These are phyloP conservation scores for Sarcophilus harrisii DNA, from an alignment of 2,797 vertebrate species.

Conservation along the genomic window DNA sequence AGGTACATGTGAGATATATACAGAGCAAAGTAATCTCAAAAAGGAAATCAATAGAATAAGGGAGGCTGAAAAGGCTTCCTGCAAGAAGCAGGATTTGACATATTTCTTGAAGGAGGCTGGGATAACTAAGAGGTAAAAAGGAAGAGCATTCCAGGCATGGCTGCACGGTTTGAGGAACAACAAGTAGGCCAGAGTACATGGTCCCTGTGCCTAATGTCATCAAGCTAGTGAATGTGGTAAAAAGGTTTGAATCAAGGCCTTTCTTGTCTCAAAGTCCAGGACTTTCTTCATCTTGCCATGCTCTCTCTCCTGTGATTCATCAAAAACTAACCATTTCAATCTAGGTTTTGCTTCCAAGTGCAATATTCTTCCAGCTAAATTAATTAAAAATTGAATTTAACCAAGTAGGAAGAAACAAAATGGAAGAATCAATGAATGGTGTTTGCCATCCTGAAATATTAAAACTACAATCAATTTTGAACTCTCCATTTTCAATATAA, in stretches of 20 bases:
- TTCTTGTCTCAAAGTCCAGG: background rate
- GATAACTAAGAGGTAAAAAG: background rate
- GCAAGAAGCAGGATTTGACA: background rate
- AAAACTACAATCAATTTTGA: background rate
- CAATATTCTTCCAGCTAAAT: background rate
- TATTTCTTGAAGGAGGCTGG: background rate
- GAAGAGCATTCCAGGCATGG: background rate
- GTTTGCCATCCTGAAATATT: background rate
- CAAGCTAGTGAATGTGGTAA: background rate
- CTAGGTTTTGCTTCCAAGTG: background rate
- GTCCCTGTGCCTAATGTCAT: background rate
- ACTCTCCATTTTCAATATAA: background rate
- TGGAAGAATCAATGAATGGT: background rate
- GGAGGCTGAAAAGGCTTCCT: background rate
- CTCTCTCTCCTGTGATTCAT: background rate
- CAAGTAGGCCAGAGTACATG: background rate
- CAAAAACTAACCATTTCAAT: background rate
- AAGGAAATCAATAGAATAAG: background rate
- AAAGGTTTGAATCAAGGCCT: background rate
- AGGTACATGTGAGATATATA: background rate
- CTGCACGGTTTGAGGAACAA: background rate
- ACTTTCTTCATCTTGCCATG: background rate
- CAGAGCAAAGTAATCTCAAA: background rate
- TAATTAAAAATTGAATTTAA: background rate
- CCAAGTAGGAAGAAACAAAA: background rate